Conservation (phyloP, 2,797 vertebrate species). For the Gallirallus australis region DNA sequence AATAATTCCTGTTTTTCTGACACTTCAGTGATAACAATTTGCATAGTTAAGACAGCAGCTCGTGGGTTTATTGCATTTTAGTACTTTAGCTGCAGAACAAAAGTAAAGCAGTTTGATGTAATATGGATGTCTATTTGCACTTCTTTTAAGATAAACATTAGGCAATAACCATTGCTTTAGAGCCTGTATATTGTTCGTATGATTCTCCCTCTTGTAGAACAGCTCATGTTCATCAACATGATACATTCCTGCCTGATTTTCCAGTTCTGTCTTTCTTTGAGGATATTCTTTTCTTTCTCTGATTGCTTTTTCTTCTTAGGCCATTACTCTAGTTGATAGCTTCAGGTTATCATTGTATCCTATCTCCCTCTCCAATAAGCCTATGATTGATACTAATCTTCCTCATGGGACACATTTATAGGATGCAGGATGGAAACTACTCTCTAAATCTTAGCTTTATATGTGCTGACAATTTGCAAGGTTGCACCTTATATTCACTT, state of each 20-base stretch:
- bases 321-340: conserved; percentile 83
- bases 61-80: conserved; percentile 55
- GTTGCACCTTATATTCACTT: conserved; percentile 77
- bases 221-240: conserved; percentile 74
- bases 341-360: conserved; percentile 83
- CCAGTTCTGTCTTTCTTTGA: conserved; percentile 72
- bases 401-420: conserved; percentile 80
- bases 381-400: conserved; percentile 85
- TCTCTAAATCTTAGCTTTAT: conserved; percentile 83
- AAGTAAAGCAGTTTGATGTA: conserved; percentile 45
- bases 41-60: conserved; percentile 31
- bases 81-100: conserved; percentile 26
- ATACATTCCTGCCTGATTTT: conserved; percentile 72
- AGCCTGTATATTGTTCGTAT: conserved; percentile 58
- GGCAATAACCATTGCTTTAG: conserved; percentile 64
- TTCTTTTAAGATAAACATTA: conserved; percentile 70
- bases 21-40: conserved; percentile 13
- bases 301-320: conserved; percentile 84
- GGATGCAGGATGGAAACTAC: conserved; percentile 75
- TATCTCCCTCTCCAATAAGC: conserved; percentile 84
- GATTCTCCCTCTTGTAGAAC: conserved; percentile 55
- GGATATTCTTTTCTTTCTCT: conserved; percentile 77
- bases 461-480: conserved; percentile 78
- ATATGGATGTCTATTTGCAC: conserved; percentile 53
- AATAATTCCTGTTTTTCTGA: conserved; percentile 33